Evolutionary conservation across 1,140 invertebrate species (phyloP).

Genomic region (Laupala kohalensis): DNA sequence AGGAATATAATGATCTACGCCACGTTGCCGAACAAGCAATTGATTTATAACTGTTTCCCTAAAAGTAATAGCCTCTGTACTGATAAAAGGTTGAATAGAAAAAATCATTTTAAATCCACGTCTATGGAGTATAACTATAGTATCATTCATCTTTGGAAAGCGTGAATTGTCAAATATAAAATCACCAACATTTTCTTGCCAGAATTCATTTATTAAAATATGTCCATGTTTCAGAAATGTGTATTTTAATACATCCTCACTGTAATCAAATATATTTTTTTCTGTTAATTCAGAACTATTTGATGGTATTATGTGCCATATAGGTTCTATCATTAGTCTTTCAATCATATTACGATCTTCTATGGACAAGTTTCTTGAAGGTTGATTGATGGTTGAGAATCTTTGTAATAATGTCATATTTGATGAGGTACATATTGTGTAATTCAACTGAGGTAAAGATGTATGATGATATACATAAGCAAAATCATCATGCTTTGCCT

Average conservation of each 20-base stretch:
- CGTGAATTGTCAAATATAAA: constrained; percentile 52
- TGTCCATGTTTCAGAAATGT: constrained; percentile 64
- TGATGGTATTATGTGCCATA: constrained; percentile 65
- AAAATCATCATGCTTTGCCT: constrained; percentile 61
- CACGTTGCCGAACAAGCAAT: constrained; percentile 54
- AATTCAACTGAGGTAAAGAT: constrained; percentile 53
- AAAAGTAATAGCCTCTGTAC: constrained; percentile 68
- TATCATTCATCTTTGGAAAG: constrained; percentile 62
- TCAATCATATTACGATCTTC: constrained; percentile 58
- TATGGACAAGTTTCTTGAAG: constrained; percentile 69
- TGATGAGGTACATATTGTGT: constrained; percentile 67
- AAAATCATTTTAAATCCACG: constrained; percentile 74
- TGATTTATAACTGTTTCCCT: constrained; percentile 56
- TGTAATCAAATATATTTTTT: constrained; percentile 60
- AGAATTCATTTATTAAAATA: constrained; percentile 69
- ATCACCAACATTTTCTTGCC: constrained; percentile 70
- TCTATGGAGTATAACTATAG: constrained; percentile 65
- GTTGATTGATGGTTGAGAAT: constrained; percentile 52
- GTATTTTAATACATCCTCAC: constrained; percentile 60
- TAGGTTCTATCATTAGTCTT: constrained; percentile 61
- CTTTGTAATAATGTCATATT: constrained; percentile 65
- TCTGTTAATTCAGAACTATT: constrained; percentile 48
- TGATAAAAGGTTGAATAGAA: constrained; percentile 73
- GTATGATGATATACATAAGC: constrained; percentile 56
- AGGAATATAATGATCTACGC: constrained; percentile 55